Evolutionary conservation across 2,113 vertebrate species (phyloP).

Genomic region (Microcebus lehilahytsara): DNA sequence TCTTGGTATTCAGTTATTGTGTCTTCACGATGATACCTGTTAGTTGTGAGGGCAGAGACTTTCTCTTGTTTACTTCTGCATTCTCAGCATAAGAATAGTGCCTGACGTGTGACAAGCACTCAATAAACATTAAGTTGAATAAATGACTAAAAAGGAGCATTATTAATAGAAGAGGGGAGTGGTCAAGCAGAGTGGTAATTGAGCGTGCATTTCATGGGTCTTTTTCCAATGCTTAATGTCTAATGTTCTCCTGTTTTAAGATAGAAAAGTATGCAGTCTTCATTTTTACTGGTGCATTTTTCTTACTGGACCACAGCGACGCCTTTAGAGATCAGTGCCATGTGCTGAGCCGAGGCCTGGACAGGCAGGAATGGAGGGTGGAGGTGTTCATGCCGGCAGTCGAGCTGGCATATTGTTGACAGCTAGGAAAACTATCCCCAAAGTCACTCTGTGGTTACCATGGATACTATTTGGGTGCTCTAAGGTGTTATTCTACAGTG

Average conservation of each 20-base stretch:
- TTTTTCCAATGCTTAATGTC: slow-evolving; percentile 19
- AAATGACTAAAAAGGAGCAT: neutral
- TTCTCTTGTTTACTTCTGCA: neutral
- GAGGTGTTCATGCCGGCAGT: neutral
- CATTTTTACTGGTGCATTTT: neutral
- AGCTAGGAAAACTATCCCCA: neutral
- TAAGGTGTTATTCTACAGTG: slow-evolving; percentile 37
- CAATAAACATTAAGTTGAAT: neutral
- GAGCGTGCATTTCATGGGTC: neutral
- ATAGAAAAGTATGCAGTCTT: neutral
- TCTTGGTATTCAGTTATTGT: slow-evolving; percentile 2
- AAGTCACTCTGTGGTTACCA: slow-evolving; percentile 42
- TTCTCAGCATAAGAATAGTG: neutral
- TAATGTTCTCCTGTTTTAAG: neutral
- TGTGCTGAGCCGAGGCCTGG: neutral
- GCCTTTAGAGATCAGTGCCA: neutral
- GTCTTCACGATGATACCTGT: slow-evolving; percentile 6
- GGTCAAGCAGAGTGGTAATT: neutral
- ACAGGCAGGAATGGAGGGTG: neutral
- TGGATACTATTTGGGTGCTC: slow-evolving; percentile 48
- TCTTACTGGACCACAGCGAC: neutral
- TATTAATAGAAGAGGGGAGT: neutral
- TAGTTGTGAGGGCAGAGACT: neutral
- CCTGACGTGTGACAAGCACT: neutral
- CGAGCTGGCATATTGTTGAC: neutral